phyloP scores from a whole-genome alignment of 2,113 vertebrate species.

The Thamnaconus septentrionalis region DNA sequence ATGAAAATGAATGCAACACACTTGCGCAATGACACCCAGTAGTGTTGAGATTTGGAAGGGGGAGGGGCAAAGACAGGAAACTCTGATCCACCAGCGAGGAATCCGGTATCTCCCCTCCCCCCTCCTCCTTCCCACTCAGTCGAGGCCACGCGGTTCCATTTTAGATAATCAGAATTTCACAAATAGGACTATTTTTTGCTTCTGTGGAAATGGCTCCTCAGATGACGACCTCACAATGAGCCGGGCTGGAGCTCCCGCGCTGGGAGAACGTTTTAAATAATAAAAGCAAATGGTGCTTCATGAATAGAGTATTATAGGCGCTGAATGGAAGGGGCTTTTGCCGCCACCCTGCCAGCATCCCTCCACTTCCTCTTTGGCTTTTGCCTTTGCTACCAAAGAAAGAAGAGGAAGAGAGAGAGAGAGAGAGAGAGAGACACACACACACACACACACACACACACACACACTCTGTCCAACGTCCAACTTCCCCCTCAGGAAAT shows the following conservation, averaged over 20 bases:
- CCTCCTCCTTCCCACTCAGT: conserved; percentile 25
- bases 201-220: conserved; percentile 61
- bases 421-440: not conserved
- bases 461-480: conserved; percentile 20
- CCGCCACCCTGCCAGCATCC: conserved; percentile 23
- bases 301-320: conserved; percentile 74
- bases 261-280: conserved; percentile 71
- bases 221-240: conserved; percentile 68
- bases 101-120: conserved; percentile 19
- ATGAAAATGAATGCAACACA: conserved; percentile 34
- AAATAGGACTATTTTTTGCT: conserved; percentile 69
- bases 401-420: conserved; percentile 8
- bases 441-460: too few species aligned
- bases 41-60: conserved; percentile 24
- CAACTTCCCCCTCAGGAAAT: conserved; percentile 46
- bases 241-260: conserved; percentile 60
- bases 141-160: conserved; percentile 59
- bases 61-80: not conserved
- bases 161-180: conserved; percentile 69
- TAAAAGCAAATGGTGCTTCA: conserved; percentile 70
- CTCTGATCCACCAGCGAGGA: conserved; percentile 51
- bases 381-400: not conserved
- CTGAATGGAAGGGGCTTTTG: conserved; percentile 65
- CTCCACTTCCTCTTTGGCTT: too few species aligned
- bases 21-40: conserved; percentile 39